Evolutionary conservation across 2,888 invertebrate genomes (phyloP), one percentile per base, ranked within the genome.

Genomic region (Leucania comma): DNA sequence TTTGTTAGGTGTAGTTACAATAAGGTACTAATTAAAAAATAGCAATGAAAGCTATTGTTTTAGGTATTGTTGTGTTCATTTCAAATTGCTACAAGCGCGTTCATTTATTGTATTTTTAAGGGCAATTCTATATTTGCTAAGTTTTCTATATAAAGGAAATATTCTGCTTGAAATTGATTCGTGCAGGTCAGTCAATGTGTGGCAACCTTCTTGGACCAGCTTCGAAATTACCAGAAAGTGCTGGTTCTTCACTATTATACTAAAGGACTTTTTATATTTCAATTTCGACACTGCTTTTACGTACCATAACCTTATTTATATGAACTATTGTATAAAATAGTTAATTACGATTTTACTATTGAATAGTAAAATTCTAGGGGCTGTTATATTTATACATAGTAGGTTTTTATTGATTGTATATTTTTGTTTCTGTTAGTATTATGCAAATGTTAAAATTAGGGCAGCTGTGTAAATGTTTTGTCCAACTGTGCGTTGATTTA

Each of bases 301-400:
- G 87, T 91, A 91, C 93, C 91, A 84, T 90, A 86, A 91, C 90
- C 89, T 91, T 87, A 90, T 91, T 92, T 92, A 89, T 90, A 89
- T 88, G 80, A 82, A 84, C 78, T 80, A 88, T 86, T 92, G 88
- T 91, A 91, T 87, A 86, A 91, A 91, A 91, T 90, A 93, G 89
- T 83, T 90, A 90, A 90, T 88, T 91, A 87, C 82, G 86, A 89
- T 93, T 94, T 93, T 94, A 91, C 95, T 96, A 96, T 96, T 86
- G 91, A 94, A 95, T 96, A 95, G 95, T 95, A 91, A 94, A 93
- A 91, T 90, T 86, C 78, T 92, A 92, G 92, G 91, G 95, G 95
- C 95, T 95, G 95, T 95, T 95, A 94, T 94, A 93, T 95, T 94
- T 93, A 93, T 78, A 78, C 63, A 67, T 93, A 92, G 86, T 93